phyloP scores from a whole-genome alignment of 2,888 invertebrate species.

The Ptychoptera contaminata region DNA sequence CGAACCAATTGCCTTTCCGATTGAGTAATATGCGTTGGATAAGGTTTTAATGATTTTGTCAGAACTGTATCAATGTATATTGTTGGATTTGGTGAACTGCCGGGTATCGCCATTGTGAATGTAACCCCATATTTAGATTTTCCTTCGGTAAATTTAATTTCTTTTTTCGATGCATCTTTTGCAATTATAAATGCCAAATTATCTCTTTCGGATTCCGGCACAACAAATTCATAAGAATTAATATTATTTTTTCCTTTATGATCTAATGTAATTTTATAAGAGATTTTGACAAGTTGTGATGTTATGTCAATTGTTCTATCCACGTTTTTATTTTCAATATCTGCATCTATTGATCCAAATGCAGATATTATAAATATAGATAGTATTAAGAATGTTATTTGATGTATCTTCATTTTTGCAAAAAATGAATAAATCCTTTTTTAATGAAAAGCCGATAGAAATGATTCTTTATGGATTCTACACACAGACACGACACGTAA shows the following conservation, averaged over 20 bases:
- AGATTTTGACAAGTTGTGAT: conserved; percentile 76
- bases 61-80: conserved; percentile 50
- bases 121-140: conserved; percentile 39
- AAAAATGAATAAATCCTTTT: too few species aligned
- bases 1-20: conserved; percentile 87
- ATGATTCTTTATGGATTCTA: too few species aligned
- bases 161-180: conserved; percentile 43
- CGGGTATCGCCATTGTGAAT: conserved; percentile 38
- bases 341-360: conserved; percentile 27
- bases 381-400: too few species aligned
- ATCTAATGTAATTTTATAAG: conserved; percentile 64
- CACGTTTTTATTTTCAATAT: conserved; percentile 57
- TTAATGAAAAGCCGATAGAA: too few species aligned
- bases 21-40: conserved; percentile 79
- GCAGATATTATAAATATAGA: too few species aligned
- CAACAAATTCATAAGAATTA: conserved; percentile 50
- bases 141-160: conserved; percentile 36
- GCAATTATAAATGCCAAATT: conserved; percentile 62
- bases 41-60: conserved; percentile 61
- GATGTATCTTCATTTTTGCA: too few species aligned
- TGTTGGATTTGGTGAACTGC: conserved; percentile 17
- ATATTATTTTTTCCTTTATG: conserved; percentile 61
- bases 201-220: conserved; percentile 39
- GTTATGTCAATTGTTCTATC: conserved; percentile 76
- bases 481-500: too few species aligned